Evolutionary conservation across 2,797 vertebrate species (phyloP), one percentile per base, ranked within the genome.

Genomic region (Scleropages formosus): DNA sequence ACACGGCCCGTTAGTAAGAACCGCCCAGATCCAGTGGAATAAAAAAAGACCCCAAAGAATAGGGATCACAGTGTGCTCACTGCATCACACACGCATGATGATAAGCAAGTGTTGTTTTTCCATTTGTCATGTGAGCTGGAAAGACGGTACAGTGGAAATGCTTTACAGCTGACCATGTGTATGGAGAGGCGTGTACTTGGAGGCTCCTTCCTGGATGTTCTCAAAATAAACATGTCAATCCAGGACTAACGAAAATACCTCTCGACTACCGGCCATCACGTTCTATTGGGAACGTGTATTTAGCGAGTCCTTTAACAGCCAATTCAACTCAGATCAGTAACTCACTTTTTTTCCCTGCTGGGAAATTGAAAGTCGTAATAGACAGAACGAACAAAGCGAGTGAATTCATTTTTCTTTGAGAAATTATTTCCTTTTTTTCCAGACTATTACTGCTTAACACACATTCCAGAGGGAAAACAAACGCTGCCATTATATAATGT

Each of bases 1-100:
- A 79, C 79, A 79, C 69, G 84, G 87, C 78, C 81, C 60, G 72
- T 72, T 79, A 77, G 59, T 78, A 79, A 87, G 83, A 81, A 76
- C 79, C 82, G 64, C 83, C 76, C 79, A 67, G 67, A 72, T 75
- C 74, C 31, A n/a, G 64, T 39, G 64, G 20, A 49, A 16, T n/a
- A 72, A 82, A 84, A 87, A 84, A 77, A 88, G 84, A 60, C 62
- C 8, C 27, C 20, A 22, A 49, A 58, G 49, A n/a, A 66, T 56
- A 16, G 13, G 56, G 53, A 78, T 74, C 74, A 78, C 20, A 74
- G 47, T 67, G 49, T 18, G 73, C 58, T 46, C 26, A 58, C 68
- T 65, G 71, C 53, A 46, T 60, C 56, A 71, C 67, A 78, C 68
- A 4, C 3, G 59, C 39, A 61, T 6, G 6, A 39, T 74, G 65